Conservation (phyloP, 1,140 invertebrate genomes). For the Hestina assimilis region DNA sequence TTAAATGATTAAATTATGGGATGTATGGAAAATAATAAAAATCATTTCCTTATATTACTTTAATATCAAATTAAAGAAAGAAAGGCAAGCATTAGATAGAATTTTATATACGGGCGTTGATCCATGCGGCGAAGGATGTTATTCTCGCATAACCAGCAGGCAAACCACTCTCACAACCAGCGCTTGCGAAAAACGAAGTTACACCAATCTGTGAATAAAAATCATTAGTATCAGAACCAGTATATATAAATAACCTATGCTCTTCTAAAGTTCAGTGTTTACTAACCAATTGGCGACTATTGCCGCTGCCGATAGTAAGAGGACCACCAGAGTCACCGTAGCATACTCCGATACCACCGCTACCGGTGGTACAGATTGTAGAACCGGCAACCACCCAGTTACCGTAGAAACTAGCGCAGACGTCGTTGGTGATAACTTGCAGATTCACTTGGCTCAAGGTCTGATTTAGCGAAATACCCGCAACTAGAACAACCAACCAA, state of each 20-base stretch:
- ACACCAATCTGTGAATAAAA: constrained; percentile 67
- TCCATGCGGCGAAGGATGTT: constrained; percentile 33
- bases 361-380: constrained; percentile 24
- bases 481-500: too few relatives aligned
- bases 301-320: constrained; percentile 5
- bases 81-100: too few relatives aligned
- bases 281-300: constrained; percentile 19
- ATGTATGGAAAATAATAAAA: too few relatives aligned
- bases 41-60: too few relatives aligned
- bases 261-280: background rate
- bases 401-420: constrained; percentile 20
- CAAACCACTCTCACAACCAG: constrained; percentile 25
- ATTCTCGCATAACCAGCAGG: constrained; percentile 34
- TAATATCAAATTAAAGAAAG: too few relatives aligned
- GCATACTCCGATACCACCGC: constrained; percentile 21
- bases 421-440: constrained; percentile 29
- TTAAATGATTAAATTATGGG: too few relatives aligned
- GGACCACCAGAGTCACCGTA: constrained; percentile 38
- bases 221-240: constrained; percentile 9
- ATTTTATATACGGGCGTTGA: constrained; percentile 22
- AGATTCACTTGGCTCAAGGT: constrained; percentile 25
- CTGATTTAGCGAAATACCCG: constrained; percentile 11
- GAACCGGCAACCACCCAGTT: constrained; percentile 13
- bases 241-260: too few relatives aligned
- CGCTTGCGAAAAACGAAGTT: constrained; percentile 65